Base-by-base conservation (phyloP, 2,113 vertebrate genomes). In the Protomyctophum bolini region DNA sequence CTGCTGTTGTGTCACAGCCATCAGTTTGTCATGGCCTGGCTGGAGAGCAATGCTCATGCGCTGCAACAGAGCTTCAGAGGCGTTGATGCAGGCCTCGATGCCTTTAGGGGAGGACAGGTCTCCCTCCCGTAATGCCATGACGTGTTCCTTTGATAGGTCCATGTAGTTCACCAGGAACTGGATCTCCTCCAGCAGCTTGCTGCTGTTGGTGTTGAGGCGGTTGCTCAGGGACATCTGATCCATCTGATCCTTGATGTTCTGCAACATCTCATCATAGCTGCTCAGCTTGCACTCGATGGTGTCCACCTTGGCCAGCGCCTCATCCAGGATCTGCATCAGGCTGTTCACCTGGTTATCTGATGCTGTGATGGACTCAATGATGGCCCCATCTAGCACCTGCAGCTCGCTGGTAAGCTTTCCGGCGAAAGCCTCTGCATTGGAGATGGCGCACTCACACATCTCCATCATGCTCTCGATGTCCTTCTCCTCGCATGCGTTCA, bases 221-320 rank as follows among this genome's bases (percentile, higher is more conserved):
- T 99, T 99, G 91, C 97, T 99, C 91, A 98, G 96, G 6, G 98
- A 99, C 81, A 99, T 98, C 80, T 99, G 97, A 87, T 99, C 97
- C 98, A 99, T 99, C 90, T 99, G 98, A 29, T 99, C 97, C 84
- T 98, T 98, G 10, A 99, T 97, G 1, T 97, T 99, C 86, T 98
- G 97, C 41, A 99, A 95, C 98, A 98, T 99, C 90, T 99, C 98
- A 87, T 99, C 97, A 0, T 99, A 99, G 90, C 97, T 98, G 91
- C 97, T 97, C 86, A 99, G 89, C 82, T 99, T 99, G 41, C 94
- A 87, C 81, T 99, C 98, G 2, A 99, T 99, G 87, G 95, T 96
- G 86, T 99, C 98, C 83, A 98, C 98, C 82, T 99, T 97, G 11
- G 91, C 90, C 54, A 99, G 89, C 0, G 98, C 96, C 80, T 98